Conservation (phyloP, 2,888 invertebrate genomes). For the Uropetala carovei region DNA sequence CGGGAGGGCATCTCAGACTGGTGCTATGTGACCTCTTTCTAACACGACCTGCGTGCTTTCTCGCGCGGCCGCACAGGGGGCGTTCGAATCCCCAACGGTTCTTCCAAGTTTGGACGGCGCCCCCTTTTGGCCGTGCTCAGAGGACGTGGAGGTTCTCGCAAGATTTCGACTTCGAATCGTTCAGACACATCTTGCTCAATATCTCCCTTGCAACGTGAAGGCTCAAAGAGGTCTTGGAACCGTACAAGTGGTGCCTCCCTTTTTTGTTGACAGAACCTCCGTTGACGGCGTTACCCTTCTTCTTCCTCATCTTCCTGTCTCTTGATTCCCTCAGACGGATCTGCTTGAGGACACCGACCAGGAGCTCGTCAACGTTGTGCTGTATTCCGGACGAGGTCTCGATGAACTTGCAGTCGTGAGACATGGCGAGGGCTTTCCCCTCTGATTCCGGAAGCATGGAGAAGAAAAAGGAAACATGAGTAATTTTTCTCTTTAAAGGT, state of each 20-base stretch:
- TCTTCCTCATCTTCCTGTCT: constrained; percentile 81
- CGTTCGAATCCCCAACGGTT: constrained; percentile 29
- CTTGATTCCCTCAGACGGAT: constrained; percentile 86
- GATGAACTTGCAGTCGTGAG: constrained; percentile 77
- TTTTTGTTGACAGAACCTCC: constrained; percentile 72
- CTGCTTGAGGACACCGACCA: constrained; percentile 77
- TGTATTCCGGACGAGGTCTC: constrained; percentile 78
- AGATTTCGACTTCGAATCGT: constrained; percentile 71
- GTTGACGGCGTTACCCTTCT: constrained; percentile 76
- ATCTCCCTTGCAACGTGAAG: constrained; percentile 89
- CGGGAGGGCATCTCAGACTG: constrained; percentile 43
- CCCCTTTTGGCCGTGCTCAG: constrained; percentile 59
- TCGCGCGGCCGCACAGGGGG: constrained; percentile 17
- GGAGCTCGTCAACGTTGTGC: constrained; percentile 78
- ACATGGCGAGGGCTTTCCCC: constrained; percentile 76
- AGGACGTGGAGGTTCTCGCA: constrained; percentile 66
- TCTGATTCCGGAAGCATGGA: constrained; percentile 73
- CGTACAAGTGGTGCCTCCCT: constrained; percentile 78
- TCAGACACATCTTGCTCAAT: constrained; percentile 90
- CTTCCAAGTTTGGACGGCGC: constrained; percentile 26
- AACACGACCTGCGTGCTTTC: constrained; percentile 8
- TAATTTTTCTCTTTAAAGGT: neutral
- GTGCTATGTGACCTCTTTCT: constrained; percentile 42
- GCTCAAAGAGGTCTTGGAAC: constrained; percentile 88
- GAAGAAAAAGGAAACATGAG: neutral